These are phyloP conservation scores for Adrianichthys oophorus DNA, from an alignment of 2,797 vertebrate genomes.

Conservation along the genomic window DNA sequence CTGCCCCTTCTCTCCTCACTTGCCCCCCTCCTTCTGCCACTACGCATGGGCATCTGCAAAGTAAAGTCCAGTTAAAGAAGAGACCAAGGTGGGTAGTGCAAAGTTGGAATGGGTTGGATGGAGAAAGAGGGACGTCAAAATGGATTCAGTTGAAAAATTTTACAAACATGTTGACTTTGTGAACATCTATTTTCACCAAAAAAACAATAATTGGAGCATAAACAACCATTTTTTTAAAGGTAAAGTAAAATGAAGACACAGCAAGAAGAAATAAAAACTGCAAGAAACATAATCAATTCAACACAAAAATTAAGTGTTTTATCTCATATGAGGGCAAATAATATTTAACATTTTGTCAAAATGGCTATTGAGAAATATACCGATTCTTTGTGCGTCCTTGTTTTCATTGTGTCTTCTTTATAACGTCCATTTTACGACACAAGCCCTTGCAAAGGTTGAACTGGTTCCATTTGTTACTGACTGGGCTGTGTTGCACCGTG, in stretches of 20 bases:
- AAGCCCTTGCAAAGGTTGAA: conserved; percentile 66
- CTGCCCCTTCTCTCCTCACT: conserved; percentile 83
- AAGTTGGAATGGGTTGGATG: conserved; percentile 14
- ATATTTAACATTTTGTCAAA: conserved; percentile 22
- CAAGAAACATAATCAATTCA: conserved; percentile 7
- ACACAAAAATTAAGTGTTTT: conserved; percentile 20
- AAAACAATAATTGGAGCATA: too few species aligned
- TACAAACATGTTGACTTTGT: neutral
- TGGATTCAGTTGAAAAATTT: conserved; percentile 1
- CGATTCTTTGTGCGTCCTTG: conserved; percentile 85
- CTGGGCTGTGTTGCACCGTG: conserved; percentile 43
- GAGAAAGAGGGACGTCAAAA: neutral
- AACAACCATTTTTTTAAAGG: too few species aligned
- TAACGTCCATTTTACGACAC: conserved; percentile 73
- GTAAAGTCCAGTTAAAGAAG: conserved; percentile 34
- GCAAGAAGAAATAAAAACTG: conserved; percentile 5
- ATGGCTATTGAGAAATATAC: conserved; percentile 57
- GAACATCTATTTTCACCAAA: too few species aligned
- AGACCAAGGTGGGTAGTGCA: conserved; percentile 8
- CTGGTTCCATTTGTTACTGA: conserved; percentile 49
- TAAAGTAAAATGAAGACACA: too few species aligned
- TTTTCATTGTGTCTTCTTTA: conserved; percentile 81
- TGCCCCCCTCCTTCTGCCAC: conserved; percentile 81
- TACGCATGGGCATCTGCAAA: conserved; percentile 83
- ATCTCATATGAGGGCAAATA: neutral